phyloP scores from a whole-genome alignment of 2,113 vertebrate species.

The Misgurnus mizolepis region DNA sequence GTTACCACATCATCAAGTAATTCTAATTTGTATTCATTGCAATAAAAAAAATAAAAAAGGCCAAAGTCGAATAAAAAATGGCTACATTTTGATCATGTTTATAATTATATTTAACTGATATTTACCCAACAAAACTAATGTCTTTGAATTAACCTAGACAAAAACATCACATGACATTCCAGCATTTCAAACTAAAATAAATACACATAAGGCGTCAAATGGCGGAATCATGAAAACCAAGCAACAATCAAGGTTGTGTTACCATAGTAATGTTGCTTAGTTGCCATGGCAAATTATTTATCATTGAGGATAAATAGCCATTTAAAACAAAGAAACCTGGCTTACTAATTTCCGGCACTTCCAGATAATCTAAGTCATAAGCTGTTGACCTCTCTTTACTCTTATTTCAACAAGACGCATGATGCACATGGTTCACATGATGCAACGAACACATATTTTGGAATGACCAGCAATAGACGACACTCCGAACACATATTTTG shows the following conservation, averaged over 20 bases:
- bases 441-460: no score
- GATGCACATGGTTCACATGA: no score
- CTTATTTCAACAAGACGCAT: no score
- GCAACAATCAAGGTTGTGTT: conserved; percentile 50
- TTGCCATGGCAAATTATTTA: conserved; percentile 56
- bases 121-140: background rate
- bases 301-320: conserved; percentile 38
- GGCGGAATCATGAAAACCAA: conserved; percentile 11
- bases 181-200: background rate
- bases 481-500: no score
- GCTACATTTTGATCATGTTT: background rate
- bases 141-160: background rate
- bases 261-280: conserved; percentile 58
- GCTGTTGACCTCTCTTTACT: background rate
- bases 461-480: no score
- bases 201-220: conserved; percentile 14
- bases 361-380: background rate
- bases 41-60: background rate
- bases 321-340: conserved; percentile 12
- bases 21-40: conserved; percentile 11
- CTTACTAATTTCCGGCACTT: background rate
- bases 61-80: background rate
- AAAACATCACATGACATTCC: no score
- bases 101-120: background rate
- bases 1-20: conserved; percentile 48